Conservation (phyloP, 2,797 vertebrate species). For the Semaprochilodus insignis region DNA sequence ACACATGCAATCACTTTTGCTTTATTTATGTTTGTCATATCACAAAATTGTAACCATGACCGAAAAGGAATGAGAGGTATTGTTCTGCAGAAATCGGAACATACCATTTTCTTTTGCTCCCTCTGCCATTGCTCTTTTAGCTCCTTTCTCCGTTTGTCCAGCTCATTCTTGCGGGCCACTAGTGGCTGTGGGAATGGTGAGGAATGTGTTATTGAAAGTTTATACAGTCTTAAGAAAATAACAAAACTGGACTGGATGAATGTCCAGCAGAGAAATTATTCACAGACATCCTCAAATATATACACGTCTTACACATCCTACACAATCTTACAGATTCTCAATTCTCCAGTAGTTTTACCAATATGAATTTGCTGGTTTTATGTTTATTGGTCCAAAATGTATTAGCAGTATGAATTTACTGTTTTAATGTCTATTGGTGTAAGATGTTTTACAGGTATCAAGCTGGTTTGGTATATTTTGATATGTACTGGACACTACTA, state of each 20-base stretch:
- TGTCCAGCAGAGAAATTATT: background rate
- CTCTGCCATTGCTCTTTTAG: slow-evolving; percentile 90
- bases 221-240: background rate
- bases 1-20: background rate
- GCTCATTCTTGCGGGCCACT: slow-evolving; percentile 82
- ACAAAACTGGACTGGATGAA: background rate
- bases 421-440: no score
- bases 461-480: no score
- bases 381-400: no score
- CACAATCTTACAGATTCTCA: no score
- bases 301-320: no score
- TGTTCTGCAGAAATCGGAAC: background rate
- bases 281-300: no score
- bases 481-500: no score
- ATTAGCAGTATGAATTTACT: no score
- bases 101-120: slow-evolving; percentile 88
- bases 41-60: slow-evolving; percentile 18
- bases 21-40: background rate
- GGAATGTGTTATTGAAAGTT: background rate
- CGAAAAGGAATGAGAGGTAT: background rate
- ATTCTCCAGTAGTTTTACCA: no score
- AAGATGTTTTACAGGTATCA: no score
- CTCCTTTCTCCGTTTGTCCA: slow-evolving; percentile 88
- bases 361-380: no score
- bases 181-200: slow-evolving; percentile 75